phyloP scores from a whole-genome alignment of 2,113 vertebrate species.

The Microcebus jonahi region DNA sequence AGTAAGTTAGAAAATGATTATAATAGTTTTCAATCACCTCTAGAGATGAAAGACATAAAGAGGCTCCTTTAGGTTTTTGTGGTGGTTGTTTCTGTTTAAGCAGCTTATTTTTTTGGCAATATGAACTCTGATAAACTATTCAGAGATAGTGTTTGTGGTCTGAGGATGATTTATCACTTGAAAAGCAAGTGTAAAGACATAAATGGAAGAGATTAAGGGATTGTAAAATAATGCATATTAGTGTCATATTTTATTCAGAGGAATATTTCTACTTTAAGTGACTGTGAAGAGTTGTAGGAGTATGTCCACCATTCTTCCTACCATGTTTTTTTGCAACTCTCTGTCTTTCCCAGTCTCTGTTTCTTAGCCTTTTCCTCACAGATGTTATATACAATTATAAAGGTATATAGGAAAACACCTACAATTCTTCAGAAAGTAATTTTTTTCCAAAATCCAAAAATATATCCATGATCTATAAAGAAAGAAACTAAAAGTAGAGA shows the following conservation, averaged over 20 bases:
- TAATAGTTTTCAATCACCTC: not conserved
- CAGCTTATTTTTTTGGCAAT: not conserved
- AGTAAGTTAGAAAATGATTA: not conserved
- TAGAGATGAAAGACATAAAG: not conserved
- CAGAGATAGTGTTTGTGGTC: not conserved
- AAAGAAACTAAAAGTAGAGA: not conserved
- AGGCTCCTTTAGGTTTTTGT: not conserved
- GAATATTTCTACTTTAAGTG: slow-evolving; percentile 74
- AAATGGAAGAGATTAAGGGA: slow-evolving; percentile 12
- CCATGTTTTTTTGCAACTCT: slow-evolving; percentile 51
- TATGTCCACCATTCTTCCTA: slow-evolving; percentile 12
- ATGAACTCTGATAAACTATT: not conserved
- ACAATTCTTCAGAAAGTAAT: slow-evolving; percentile 22
- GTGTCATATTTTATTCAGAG: slow-evolving; percentile 72
- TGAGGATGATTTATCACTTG: slow-evolving; percentile 43
- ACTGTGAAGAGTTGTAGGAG: slow-evolving; percentile 63
- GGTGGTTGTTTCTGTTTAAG: not conserved
- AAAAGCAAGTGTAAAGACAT: not conserved
- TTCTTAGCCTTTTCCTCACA: not conserved
- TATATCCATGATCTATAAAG: not conserved
- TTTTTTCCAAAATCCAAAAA: not conserved
- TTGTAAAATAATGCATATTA: slow-evolving; percentile 62
- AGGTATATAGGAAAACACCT: not conserved
- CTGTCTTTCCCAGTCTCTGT: slow-evolving; percentile 1
- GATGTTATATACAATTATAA: slow-evolving; percentile 19